Base-by-base conservation (phyloP, 1,140 invertebrate genomes). In the Eufriesea mexicana region DNA sequence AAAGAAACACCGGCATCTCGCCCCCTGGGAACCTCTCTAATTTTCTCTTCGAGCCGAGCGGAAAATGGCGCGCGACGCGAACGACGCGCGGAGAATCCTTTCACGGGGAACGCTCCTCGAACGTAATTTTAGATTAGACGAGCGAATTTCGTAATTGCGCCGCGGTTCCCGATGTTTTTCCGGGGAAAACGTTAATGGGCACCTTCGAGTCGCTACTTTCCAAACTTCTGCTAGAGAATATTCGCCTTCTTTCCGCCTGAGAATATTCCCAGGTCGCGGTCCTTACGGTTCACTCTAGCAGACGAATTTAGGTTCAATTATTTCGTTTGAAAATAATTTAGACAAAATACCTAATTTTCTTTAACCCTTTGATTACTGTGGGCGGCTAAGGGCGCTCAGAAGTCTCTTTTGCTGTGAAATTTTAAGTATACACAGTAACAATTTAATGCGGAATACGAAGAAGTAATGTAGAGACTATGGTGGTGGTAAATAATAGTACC, bases 101-200 rank as follows among this genome's bases (percentile, higher is more conserved):
- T 5, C 55, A 23, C 5, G 20, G 20, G 6, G 55, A 23, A 57
- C 55, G 55, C 7, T 42, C 18, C 5, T 5, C 9, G 4, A 64
- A 42, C 20, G 62, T 64, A 64, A 64, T 42, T 64, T 64, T 20
- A 64, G 42, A 64, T 64, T 64, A 64, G 20, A 64, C 18, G 28
- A 5, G 18, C 8, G 20, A 64, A 64, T 35, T 64, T 42, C 5
- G 35, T 35, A 64, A 62, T 62, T 62, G 28, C 2, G 25, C 25
- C 2, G 2, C 16, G 61, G 18, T 62, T 62, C 28, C 9, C 49
- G 49, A 51, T 14, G 49, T 51, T 14, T 51, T 51, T 5, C 14
- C 35, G 35, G 35, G 35, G 35, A 35, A n/a, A 35, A 35, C 35
- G 35, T 4, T 35, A 35, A 35, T 35, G 35, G 35, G 35, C 4